Evolutionary conservation across 92 coral and sea anemone species (phyloP).

Genomic region (Bergia puertoricense): DNA sequence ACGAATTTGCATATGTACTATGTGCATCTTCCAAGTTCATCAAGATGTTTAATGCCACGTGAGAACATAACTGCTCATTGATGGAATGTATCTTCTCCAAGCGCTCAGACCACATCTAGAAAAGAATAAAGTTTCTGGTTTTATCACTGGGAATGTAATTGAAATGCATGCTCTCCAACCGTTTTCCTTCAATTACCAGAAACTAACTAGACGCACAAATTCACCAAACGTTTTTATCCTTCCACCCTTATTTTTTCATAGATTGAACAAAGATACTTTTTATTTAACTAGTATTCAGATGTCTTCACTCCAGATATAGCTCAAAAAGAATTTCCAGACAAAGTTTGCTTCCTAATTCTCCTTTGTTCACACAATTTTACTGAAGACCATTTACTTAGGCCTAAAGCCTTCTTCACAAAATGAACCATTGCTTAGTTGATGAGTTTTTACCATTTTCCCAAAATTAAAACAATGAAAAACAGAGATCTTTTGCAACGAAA

Average conservation of each 20-base stretch:
- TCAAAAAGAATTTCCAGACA: neutral
- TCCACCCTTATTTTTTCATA: neutral
- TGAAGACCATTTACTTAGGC: too few species aligned
- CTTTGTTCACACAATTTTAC: neutral
- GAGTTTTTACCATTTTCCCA: too few species aligned
- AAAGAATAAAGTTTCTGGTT: neutral
- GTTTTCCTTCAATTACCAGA: neutral
- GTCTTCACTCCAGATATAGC: neutral
- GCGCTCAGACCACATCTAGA: conserved; percentile 97
- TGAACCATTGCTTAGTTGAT: too few species aligned
- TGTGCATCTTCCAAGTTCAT: conserved; percentile 98
- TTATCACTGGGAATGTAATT: neutral
- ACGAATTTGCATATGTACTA: conserved; percentile 97
- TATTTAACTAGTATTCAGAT: too few species aligned
- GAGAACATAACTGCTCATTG: conserved; percentile 93
- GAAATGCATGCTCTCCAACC: neutral
- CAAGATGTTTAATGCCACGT: conserved; percentile 91
- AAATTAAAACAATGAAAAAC: too few species aligned
- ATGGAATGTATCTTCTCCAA: conserved; percentile 77
- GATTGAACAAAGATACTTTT: neutral
- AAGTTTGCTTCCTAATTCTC: too few species aligned
- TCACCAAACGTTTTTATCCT: too few species aligned
- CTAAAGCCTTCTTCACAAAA: too few species aligned
- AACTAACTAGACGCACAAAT: neutral
- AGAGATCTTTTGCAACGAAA: too few species aligned